Conservation (phyloP, 2,113 vertebrate genomes). For the Arvicanthis niloticus region DNA sequence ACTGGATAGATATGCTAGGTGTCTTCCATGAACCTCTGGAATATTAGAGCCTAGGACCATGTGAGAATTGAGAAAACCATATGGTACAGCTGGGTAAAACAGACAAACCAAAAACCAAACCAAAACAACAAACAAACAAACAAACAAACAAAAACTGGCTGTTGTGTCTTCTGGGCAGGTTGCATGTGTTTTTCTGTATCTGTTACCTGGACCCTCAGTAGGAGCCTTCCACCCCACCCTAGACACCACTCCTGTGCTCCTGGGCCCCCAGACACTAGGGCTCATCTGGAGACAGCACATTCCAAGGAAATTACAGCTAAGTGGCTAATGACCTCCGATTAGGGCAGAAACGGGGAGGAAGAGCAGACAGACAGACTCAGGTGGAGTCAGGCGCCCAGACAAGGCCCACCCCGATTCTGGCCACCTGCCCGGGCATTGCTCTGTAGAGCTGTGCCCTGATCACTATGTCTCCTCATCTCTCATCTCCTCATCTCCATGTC, state of each 20-base stretch:
- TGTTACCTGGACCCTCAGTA: not conserved
- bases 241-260: not conserved
- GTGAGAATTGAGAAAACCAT: not conserved
- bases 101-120: too few species aligned
- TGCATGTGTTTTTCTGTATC: not conserved
- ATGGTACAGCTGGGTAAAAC: not conserved
- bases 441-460: not conserved
- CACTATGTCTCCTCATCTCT: not conserved
- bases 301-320: slow-evolving; percentile 38
- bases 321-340: slow-evolving; percentile 54
- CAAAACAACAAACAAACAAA: too few species aligned
- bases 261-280: not conserved
- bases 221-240: too few species aligned
- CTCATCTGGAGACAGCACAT: not conserved
- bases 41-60: not conserved
- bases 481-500: not conserved
- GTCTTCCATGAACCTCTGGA: not conserved
- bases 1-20: not conserved
- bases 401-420: slow-evolving; percentile 28
- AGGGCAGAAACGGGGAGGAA: not conserved
- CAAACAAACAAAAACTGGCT: not conserved
- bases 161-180: not conserved
- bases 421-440: not conserved
- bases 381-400: not conserved
- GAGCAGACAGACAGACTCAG: slow-evolving; percentile 16